Conservation (phyloP, 92 coral and sea anemone species). For the Palythoa grandis region DNA sequence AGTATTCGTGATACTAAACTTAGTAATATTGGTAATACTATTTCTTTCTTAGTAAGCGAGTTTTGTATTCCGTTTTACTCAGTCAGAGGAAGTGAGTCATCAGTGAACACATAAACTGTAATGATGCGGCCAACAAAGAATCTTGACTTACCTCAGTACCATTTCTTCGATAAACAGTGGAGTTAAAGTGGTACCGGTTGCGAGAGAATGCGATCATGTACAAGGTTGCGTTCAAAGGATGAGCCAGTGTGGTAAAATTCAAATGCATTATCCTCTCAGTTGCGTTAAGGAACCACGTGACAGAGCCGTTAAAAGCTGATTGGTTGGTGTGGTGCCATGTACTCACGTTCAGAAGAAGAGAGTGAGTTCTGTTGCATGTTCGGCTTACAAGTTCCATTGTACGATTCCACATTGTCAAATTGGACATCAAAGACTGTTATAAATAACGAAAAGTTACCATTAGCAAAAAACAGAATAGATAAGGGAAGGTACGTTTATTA, state of each 20-base stretch:
- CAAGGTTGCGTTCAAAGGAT: conserved; percentile 55
- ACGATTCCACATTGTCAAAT: conserved; percentile 68
- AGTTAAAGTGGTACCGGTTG: conserved; percentile 60
- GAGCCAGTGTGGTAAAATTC: conserved; percentile 38
- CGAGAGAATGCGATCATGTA: conserved; percentile 54
- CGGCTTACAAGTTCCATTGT: conserved; percentile 64
- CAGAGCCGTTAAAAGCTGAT: conserved; percentile 65
- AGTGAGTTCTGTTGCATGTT: conserved; percentile 56
- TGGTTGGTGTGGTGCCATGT: conserved; percentile 71
- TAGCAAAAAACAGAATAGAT: neutral
- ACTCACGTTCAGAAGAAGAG: conserved; percentile 63
- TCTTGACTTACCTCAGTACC: conserved; percentile 38
- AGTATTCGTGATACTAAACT: too few species aligned
- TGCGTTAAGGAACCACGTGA: conserved; percentile 62
- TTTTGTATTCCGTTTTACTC: too few species aligned
- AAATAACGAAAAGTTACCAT: neutral
- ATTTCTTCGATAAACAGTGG: conserved; percentile 61
- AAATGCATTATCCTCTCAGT: conserved; percentile 49
- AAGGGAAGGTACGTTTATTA: too few species aligned
- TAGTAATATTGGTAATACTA: too few species aligned
- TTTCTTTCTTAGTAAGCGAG: too few species aligned
- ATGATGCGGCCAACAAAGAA: neutral
- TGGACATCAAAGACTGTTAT: conserved; percentile 50
- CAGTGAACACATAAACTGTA: too few species aligned
- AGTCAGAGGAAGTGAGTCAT: too few species aligned